phyloP scores from a whole-genome alignment of 2,113 vertebrate species.

The Myotis lucifugus region DNA sequence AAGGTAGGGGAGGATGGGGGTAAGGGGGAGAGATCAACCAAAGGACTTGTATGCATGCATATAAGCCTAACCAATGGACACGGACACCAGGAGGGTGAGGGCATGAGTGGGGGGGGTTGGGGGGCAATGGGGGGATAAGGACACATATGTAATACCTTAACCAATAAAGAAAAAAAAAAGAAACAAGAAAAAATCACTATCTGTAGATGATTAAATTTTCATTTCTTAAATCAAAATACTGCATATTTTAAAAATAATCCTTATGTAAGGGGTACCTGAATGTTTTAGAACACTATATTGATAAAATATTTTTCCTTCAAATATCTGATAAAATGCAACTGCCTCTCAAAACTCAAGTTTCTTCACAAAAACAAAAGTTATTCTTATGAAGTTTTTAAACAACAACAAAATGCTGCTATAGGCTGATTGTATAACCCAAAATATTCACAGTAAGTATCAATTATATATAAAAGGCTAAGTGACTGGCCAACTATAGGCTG shows the following conservation, averaged over 20 bases:
- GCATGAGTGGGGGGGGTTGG: no score
- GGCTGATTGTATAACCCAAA: neutral
- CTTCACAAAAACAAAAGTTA: neutral
- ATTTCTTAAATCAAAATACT: conserved; percentile 46
- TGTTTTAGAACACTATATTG: conserved; percentile 10
- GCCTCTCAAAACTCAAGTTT: conserved; percentile 8
- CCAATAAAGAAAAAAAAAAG: no score
- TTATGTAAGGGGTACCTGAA: neutral
- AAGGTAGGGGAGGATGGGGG: no score
- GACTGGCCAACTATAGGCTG: no score
- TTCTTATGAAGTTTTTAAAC: neutral
- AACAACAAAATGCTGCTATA: neutral
- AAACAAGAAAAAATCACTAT: neutral
- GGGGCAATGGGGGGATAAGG: no score
- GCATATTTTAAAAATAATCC: neutral
- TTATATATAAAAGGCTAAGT: no score
- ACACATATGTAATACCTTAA: no score
- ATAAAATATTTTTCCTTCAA: conserved; percentile 17
- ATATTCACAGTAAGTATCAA: neutral
- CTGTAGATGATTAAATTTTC: conserved; percentile 13
- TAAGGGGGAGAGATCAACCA: no score
- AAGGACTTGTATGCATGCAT: no score
- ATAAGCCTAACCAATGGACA: no score
- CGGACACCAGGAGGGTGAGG: no score
- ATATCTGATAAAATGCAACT: conserved; percentile 44